These are phyloP conservation scores for Spea multiplicata DNA, from an alignment of 2,113 vertebrate species.

Conservation along the genomic window DNA sequence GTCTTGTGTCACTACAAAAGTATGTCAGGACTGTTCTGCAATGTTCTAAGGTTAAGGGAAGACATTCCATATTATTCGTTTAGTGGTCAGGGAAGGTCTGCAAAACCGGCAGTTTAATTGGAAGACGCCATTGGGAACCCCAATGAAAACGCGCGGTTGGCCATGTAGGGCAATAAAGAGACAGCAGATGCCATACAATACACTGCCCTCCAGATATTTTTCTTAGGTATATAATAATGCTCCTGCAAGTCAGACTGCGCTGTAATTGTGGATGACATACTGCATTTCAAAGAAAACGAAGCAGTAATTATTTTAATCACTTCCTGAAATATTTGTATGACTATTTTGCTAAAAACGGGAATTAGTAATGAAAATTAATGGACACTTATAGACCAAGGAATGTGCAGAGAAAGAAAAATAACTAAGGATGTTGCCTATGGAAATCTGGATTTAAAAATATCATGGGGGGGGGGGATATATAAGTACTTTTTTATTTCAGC, in stretches of 20 bases:
- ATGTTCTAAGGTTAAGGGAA: background rate
- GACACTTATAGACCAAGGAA: background rate
- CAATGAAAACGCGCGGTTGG: background rate
- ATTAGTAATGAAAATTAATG: conserved; percentile 2
- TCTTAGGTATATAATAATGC: background rate
- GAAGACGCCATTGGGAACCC: background rate
- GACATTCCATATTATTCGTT: background rate
- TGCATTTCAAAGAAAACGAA: conserved; percentile 1
- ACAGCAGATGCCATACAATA: background rate
- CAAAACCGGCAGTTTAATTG: background rate
- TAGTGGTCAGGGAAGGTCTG: background rate
- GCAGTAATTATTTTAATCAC: background rate
- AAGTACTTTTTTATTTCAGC: too few species aligned
- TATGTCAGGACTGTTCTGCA: background rate
- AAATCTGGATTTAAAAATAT: background rate
- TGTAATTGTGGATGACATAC: background rate
- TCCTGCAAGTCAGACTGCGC: background rate
- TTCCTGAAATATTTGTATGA: background rate
- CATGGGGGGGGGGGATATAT: background rate
- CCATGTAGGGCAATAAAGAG: background rate
- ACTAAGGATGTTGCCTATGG: background rate
- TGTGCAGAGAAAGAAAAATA: background rate
- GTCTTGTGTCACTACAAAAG: background rate
- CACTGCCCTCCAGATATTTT: background rate
- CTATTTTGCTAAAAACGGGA: background rate